Base-by-base conservation (phyloP, 2,797 vertebrate genomes). In the Molossus alvarezi region DNA sequence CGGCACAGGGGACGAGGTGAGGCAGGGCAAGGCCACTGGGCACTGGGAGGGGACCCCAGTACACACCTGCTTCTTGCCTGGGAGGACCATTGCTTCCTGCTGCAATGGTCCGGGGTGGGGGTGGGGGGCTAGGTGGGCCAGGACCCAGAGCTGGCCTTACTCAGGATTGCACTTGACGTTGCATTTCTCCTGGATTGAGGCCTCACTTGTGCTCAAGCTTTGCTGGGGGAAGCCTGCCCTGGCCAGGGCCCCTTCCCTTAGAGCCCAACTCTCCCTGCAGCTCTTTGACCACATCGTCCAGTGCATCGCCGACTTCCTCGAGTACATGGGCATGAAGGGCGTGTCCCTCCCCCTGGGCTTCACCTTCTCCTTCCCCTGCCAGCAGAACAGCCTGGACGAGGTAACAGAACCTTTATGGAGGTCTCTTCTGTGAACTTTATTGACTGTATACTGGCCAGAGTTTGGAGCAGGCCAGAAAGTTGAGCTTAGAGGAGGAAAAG, bases 361-460 rank as follows among this genome's bases (percentile, higher is more conserved):
- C 98, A 99, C 99, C 0, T 99, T 99, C 98, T 99, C 99, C 89
- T 99, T 99, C 97, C 99, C 99, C 13, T 99, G 99, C 97, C 98
- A 98, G 94, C 99, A 99, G 98, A 99, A 94, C 94, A 99, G 97
- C 94, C 98, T 99, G 96, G 99, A 99, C 12, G 98, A 99, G 99
- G 99, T 99, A 98, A 96, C 0, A 0, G 15, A 3, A 3, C 37
- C 29, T 65, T 69, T 1, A 51, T 13, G 5, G 60, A 17, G 64
- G 81, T 17, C 65, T 84, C 48, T 65, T 8, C 17, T 3, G 0
- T 41, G 94, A 57, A n/a, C n/a, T 58, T 75, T 60, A 23, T 5
- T 17, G 51, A 21, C n/a, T 71, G 9, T n/a, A 5, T 20, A 21
- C 15, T 27, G 62, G 67, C 20, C 29, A 33, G 17, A 14, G 29